phyloP scores from a whole-genome alignment of 53 echinoderm and acorn worm species.

The Mesocentrotus franciscanus region DNA sequence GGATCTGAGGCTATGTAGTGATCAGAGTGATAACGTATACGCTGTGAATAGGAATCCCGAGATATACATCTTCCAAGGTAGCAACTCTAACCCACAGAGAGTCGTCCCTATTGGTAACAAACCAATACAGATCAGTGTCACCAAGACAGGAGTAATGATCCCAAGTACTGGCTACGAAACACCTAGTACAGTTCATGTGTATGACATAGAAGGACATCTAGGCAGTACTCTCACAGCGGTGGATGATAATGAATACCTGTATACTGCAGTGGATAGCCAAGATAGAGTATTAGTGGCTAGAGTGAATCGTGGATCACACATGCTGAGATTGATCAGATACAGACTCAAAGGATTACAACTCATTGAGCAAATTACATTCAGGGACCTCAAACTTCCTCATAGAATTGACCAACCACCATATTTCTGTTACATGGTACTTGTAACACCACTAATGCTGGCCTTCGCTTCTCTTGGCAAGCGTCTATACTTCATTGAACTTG shows the following conservation, averaged over 20 bases:
- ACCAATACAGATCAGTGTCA: neutral
- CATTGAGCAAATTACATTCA: neutral
- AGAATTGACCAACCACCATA: neutral
- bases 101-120: neutral
- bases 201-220: neutral
- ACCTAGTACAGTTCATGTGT: neutral
- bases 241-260: neutral
- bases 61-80: neutral
- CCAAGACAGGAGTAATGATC: conserved; percentile 27
- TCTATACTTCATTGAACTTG: conserved; percentile 1
- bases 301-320: neutral
- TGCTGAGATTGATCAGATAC: neutral
- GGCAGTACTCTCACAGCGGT: neutral
- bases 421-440: neutral
- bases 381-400: neutral
- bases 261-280: neutral
- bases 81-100: neutral
- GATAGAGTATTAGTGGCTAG: conserved; percentile 1
- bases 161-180: neutral
- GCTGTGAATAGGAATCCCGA: neutral
- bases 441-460: neutral
- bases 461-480: neutral
- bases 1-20: neutral
- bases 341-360: neutral
- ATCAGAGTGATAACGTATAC: neutral